phyloP scores from a whole-genome alignment of 2,113 vertebrate species.

The Clarias macrocephalus region DNA sequence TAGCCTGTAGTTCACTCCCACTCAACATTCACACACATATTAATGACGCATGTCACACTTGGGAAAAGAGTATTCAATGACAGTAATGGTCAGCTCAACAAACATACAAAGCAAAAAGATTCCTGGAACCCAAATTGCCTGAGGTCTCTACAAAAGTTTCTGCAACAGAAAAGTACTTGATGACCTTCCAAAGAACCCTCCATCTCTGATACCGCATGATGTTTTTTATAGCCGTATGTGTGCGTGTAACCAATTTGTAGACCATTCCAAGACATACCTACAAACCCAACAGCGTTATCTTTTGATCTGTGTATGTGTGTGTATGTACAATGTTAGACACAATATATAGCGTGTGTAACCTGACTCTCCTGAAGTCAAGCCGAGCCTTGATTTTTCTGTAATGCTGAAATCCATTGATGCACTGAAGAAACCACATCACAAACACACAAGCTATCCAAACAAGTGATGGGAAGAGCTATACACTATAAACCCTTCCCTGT shows the following conservation, averaged over 20 bases:
- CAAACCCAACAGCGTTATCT: constrained; percentile 5
- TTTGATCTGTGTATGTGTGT: background rate
- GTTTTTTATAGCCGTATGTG: background rate
- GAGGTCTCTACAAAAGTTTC: background rate
- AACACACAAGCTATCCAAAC: background rate
- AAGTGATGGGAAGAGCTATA: background rate
- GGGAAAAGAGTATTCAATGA: background rate
- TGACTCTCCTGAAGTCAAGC: constrained; percentile 17
- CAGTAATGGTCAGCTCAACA: background rate
- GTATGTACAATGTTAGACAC: background rate
- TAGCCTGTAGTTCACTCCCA: too few relatives aligned
- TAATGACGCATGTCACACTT: background rate
- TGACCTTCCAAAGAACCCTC: background rate
- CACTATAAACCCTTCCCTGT: constrained; percentile 56
- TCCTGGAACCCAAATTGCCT: background rate
- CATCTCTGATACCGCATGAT: background rate
- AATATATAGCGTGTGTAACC: background rate
- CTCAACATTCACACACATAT: background rate
- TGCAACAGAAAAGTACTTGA: background rate
- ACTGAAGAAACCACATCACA: constrained; percentile 7
- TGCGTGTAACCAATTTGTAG: background rate
- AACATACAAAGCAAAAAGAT: background rate
- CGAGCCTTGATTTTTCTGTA: constrained; percentile 7
- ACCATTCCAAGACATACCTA: constrained; percentile 48
- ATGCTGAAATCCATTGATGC: background rate